phyloP scores from a whole-genome alignment of 2,797 vertebrate genomes.

The Peromyscus nudipes region DNA sequence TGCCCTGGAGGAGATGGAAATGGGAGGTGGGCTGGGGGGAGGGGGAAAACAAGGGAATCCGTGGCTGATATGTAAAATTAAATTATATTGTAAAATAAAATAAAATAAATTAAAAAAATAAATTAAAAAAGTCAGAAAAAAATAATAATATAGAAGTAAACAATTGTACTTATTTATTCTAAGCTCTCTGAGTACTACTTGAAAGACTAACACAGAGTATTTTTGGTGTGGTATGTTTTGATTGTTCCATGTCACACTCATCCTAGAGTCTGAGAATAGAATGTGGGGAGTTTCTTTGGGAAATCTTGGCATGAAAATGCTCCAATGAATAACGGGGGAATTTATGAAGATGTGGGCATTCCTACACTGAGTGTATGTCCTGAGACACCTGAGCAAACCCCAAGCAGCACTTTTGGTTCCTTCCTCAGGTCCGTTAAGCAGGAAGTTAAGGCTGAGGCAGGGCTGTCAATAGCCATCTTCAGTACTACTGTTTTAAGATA shows the following conservation, averaged over 20 bases:
- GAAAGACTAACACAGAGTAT: not conserved
- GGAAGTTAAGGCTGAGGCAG: slow-evolving; percentile 40
- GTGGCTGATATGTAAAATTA: no score
- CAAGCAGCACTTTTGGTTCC: not conserved
- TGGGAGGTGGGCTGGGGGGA: no score
- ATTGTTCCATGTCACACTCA: not conserved
- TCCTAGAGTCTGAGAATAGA: not conserved
- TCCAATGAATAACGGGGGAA: not conserved
- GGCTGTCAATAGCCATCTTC: not conserved
- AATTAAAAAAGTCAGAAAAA: no score
- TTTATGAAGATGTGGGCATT: not conserved
- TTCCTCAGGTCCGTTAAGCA: not conserved
- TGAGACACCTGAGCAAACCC: not conserved
- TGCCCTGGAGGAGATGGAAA: no score
- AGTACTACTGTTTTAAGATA: not conserved
- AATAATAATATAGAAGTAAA: not conserved
- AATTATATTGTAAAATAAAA: no score
- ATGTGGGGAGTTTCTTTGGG: not conserved
- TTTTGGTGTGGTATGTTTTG: not conserved
- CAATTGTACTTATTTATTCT: not conserved
- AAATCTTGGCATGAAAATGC: not conserved
- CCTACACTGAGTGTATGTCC: not conserved
- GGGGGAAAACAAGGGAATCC: no score
- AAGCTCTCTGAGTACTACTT: not conserved
- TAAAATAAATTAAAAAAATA: no score